These are phyloP conservation scores for Acarapis woodi DNA, from an alignment of 1,140 invertebrate genomes.

Conservation along the genomic window DNA sequence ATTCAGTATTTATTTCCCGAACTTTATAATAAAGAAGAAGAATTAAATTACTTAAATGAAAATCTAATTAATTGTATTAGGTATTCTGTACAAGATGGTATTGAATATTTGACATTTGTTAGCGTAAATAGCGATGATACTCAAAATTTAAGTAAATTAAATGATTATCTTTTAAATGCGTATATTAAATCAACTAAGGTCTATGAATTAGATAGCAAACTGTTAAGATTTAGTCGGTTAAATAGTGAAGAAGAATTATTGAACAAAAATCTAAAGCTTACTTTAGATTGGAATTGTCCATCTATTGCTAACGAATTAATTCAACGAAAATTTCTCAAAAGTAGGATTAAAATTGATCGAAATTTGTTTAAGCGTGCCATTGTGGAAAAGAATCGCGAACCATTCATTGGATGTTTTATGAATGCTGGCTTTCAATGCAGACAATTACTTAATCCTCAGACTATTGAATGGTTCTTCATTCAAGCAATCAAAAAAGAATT, in stretches of 20 bases:
- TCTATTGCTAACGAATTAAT: conserved; percentile 19
- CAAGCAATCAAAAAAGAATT: conserved; percentile 19
- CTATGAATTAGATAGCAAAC: background rate
- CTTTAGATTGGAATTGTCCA: conserved; percentile 21
- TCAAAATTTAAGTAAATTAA: conserved; percentile 17
- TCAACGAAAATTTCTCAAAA: conserved; percentile 17
- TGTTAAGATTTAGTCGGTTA: background rate
- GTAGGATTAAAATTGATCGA: conserved; percentile 16
- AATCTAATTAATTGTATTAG: conserved; percentile 18
- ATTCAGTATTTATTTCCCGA: conserved; percentile 17
- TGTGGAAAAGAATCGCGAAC: conserved; percentile 18
- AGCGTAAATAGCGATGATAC: conserved; percentile 16
- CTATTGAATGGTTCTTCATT: conserved; percentile 17
- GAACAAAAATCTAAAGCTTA: conserved; percentile 19
- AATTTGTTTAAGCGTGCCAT: conserved; percentile 19
- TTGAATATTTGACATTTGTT: conserved; percentile 18
- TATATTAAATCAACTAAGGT: conserved; percentile 16
- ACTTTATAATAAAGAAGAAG: conserved; percentile 13
- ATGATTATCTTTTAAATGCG: conserved; percentile 19
- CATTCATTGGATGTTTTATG: conserved; percentile 21
- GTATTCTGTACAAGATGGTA: conserved; percentile 15
- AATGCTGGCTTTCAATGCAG: conserved; percentile 19
- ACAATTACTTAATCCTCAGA: conserved; percentile 17
- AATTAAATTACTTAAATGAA: conserved; percentile 16
- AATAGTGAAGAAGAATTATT: conserved; percentile 11